Percentiles rank a stretch among this genome's conserved stretches.
phyloP scores from a whole-genome alignment of 2,797 vertebrate genomes.

The Lithobates sylvaticus region DNA sequence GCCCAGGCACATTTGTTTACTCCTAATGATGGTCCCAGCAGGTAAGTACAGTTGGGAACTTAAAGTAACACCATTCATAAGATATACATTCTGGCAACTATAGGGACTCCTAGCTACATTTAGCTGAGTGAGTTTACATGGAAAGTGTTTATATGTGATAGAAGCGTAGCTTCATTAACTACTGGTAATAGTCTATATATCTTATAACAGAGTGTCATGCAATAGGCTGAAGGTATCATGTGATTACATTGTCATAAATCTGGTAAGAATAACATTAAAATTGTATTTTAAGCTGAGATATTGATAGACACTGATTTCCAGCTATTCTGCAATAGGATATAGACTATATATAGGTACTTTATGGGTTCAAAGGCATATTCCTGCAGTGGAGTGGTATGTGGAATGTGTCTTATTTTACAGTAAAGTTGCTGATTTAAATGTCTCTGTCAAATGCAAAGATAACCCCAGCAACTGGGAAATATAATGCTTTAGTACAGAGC shows the following conservation, averaged over 20 bases:
- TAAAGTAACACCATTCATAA: too few relatives aligned
- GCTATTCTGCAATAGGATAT: not conserved
- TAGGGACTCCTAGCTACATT: too few relatives aligned
- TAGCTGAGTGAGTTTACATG: too few relatives aligned
- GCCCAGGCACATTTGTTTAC: too few relatives aligned
- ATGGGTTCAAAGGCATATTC: not conserved
- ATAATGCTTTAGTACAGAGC: not conserved
- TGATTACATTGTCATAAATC: not conserved
- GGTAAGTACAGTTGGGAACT: too few relatives aligned
- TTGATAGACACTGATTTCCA: not conserved
- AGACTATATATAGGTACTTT: slow-evolving; percentile 27
- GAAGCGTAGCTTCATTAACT: not conserved
- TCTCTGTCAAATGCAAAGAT: slow-evolving; percentile 3
- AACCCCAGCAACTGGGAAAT: slow-evolving; percentile 5
- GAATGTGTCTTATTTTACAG: slow-evolving; percentile 22
- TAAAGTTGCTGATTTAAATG: slow-evolving; percentile 10
- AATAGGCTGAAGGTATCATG: not conserved
- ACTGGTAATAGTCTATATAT: too few relatives aligned
- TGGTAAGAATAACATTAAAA: not conserved
- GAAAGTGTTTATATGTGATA: too few relatives aligned
- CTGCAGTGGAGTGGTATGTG: slow-evolving; percentile 3
- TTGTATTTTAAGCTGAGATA: not conserved
- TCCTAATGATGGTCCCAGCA: too few relatives aligned
- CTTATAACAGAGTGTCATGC: not conserved
- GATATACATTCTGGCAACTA: too few relatives aligned